A percentile compares a stretch with the other conserved stretches of the same genome.
These are phyloP conservation scores for Paralvinella palmiformis DNA, from an alignment of 1,140 invertebrate genomes.

Conservation along the genomic window DNA sequence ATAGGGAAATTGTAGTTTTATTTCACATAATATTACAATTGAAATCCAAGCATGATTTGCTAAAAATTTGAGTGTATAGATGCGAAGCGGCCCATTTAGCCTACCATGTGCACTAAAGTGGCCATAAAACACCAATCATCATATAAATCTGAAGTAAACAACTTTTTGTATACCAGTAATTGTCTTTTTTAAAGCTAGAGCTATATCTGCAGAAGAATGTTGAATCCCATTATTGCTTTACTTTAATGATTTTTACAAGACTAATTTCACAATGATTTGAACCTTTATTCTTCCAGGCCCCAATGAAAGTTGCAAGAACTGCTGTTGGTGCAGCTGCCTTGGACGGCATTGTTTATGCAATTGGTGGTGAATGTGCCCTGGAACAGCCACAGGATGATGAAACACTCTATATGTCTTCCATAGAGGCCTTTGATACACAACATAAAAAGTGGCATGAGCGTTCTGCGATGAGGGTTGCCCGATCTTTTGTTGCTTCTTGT, in stretches of 20 bases:
- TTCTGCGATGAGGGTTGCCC: conserved; percentile 70
- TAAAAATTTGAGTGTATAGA: too few relatives aligned
- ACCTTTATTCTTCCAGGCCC: conserved; percentile 26
- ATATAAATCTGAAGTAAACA: too few relatives aligned
- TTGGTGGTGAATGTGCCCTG: conserved; percentile 57
- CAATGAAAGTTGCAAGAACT: conserved; percentile 44
- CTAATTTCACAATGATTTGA: not conserved
- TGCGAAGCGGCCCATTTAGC: too few relatives aligned
- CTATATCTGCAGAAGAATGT: too few relatives aligned
- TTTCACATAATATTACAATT: too few relatives aligned
- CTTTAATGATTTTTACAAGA: not conserved
- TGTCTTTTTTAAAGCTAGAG: too few relatives aligned
- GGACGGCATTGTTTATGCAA: conserved; percentile 40
- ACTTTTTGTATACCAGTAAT: too few relatives aligned
- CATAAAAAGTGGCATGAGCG: conserved; percentile 55
- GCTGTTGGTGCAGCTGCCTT: conserved; percentile 39
- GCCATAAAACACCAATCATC: too few relatives aligned
- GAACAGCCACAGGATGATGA: conserved; percentile 49
- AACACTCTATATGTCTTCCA: conserved; percentile 83
- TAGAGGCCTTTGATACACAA: conserved; percentile 66
- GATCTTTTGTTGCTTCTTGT: conserved; percentile 86
- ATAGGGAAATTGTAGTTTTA: too few relatives aligned
- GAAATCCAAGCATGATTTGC: too few relatives aligned
- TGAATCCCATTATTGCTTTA: too few relatives aligned
- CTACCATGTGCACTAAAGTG: too few relatives aligned